These are phyloP conservation scores for Synanthedon formicaeformis DNA, from an alignment of 2,888 invertebrate species.

Conservation along the genomic window DNA sequence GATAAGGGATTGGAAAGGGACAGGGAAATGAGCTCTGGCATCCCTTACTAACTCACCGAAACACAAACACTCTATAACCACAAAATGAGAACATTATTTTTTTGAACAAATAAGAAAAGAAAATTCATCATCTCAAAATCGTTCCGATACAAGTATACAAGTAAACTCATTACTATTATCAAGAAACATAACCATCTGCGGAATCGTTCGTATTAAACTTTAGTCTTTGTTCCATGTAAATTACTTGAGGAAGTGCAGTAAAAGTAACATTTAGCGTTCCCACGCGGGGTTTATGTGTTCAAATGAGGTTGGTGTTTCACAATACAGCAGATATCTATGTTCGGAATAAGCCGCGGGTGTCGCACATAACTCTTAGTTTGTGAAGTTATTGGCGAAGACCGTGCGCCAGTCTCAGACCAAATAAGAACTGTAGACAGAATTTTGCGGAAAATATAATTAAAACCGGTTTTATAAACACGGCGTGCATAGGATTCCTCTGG, in stretches of 20 bases:
- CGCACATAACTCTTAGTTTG: conserved; percentile 21
- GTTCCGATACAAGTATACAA: no score
- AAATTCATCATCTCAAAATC: no score
- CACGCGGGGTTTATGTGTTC: conserved; percentile 20
- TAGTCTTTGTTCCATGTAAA: conserved; percentile 26
- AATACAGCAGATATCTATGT: not conserved
- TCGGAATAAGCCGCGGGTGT: not conserved
- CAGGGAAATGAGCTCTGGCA: no score
- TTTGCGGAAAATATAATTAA: no score
- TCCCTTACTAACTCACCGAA: no score
- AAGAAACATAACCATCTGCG: not conserved
- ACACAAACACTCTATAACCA: no score
- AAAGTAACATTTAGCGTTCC: conserved; percentile 29
- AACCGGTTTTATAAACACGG: no score
- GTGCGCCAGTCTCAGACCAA: conserved; percentile 4
- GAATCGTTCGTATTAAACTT: conserved; percentile 9
- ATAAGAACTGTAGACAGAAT: no score
- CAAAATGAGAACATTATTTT: no score
- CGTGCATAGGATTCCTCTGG: no score
- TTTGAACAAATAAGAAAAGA: no score
- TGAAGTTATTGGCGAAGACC: conserved; percentile 27
- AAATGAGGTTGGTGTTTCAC: not conserved
- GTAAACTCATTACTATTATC: not conserved
- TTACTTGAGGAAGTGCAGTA: conserved; percentile 24
- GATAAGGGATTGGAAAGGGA: no score